Conservation (phyloP, 2,797 vertebrate genomes). For the Takifugu rubripes region DNA sequence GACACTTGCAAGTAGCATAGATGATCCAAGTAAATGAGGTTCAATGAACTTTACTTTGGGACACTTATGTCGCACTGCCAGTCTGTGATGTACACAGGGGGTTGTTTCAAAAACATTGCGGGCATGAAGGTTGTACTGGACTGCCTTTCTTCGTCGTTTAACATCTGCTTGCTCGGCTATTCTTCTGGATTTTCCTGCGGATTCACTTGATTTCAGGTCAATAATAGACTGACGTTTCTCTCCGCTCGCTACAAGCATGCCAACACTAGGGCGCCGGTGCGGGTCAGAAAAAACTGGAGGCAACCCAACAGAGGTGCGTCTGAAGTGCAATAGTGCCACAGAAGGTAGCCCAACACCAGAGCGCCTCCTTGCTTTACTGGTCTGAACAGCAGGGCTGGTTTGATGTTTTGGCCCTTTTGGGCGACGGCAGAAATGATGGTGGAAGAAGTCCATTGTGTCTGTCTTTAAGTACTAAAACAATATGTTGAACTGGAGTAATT, state of each 20-base stretch:
- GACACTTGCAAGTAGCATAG: conserved; percentile 77
- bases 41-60: conserved; percentile 54
- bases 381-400: conserved; percentile 65
- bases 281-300: conserved; percentile 20
- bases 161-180: neutral
- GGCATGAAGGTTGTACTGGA: conserved; percentile 14
- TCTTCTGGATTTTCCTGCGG: neutral
- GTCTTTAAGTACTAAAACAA: neutral
- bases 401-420: conserved; percentile 55
- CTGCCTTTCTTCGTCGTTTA: conserved; percentile 5
- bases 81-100: conserved; percentile 71
- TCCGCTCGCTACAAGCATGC: conserved; percentile 38
- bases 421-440: conserved; percentile 75
- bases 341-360: conserved; percentile 84
- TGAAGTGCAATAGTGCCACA: conserved; percentile 43
- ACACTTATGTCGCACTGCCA: conserved; percentile 58
- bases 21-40: conserved; percentile 73
- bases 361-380: conserved; percentile 83
- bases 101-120: conserved; percentile 72
- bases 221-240: conserved; percentile 34
- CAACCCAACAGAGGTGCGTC: conserved; percentile 44
- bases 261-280: conserved; percentile 42
- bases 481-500: neutral
- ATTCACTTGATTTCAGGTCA: conserved; percentile 12
- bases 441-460: conserved; percentile 84